Evolutionary conservation across 2,888 invertebrate species (phyloP).

Genomic region (Camponotus fellah): DNA sequence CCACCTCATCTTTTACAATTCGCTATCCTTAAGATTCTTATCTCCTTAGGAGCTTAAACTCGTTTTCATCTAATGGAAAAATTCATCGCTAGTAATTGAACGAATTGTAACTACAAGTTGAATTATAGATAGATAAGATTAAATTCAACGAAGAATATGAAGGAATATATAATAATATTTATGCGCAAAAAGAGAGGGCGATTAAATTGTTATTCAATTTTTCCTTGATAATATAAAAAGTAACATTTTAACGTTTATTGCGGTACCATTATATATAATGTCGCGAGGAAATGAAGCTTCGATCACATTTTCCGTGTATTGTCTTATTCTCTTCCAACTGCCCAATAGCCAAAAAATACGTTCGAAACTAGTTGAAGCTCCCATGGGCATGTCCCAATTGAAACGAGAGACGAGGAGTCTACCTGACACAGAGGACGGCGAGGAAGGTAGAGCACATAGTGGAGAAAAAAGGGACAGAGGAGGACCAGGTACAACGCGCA

Average conservation of each 20-base stretch:
- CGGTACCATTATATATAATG: slow-evolving; percentile 1
- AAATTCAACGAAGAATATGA: not conserved
- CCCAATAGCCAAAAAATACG: slow-evolving; percentile 79
- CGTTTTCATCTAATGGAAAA: not conserved
- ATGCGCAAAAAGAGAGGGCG: not conserved
- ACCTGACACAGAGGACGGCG: slow-evolving; percentile 69
- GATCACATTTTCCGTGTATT: slow-evolving; percentile 61
- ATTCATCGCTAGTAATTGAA: not conserved
- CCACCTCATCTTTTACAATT: not conserved
- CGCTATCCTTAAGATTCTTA: not conserved
- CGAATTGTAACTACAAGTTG: not conserved
- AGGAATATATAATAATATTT: not conserved
- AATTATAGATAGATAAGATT: not conserved
- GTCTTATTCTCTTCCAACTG: slow-evolving; percentile 74
- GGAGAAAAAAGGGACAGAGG: slow-evolving; percentile 45
- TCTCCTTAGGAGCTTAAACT: not conserved
- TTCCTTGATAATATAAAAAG: not conserved
- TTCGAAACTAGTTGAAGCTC: slow-evolving; percentile 77
- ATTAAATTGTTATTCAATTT: not conserved
- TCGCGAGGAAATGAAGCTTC: slow-evolving; percentile 67
- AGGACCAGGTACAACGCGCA: slow-evolving; percentile 40
- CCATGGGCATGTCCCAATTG: slow-evolving; percentile 75
- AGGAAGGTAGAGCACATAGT: slow-evolving; percentile 60
- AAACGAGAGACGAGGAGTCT: slow-evolving; percentile 75
- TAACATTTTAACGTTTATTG: not conserved